Base-by-base conservation (phyloP, 1,140 invertebrate species). In the Apolygus lucorum region DNA sequence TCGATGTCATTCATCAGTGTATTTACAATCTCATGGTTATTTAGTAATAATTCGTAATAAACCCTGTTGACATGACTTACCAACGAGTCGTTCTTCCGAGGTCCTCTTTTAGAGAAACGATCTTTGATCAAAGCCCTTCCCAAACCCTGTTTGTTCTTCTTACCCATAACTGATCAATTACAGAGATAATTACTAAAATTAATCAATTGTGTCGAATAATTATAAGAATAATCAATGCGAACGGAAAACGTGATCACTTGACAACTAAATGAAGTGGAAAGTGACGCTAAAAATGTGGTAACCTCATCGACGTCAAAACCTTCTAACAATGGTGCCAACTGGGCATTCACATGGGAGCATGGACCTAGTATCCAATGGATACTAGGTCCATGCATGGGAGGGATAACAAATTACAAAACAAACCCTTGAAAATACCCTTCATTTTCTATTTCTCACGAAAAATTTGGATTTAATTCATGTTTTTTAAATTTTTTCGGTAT, bases 121-220 rank as follows among this genome's bases (percentile, higher is more conserved):
- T 91, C 87, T 76, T 86, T 90, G 28, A 93, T 90, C 52, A 93
- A 79, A 0, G 87, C 79, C 72, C 87, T 83, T 0, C 91, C 91
- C 59, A 93, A 80, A 27, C 76, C 77, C 67, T 66, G 64, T 76
- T 85, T 84, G 74, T 82, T 83, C 77, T 87, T 87, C 78, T 87
- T 88, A 26, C 84, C 84, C 87, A 88, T 89, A 49, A 49, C 8
- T 49, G 17, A 49, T 17, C 34, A 8, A 8, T 8, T 49, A 49
- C 34, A 49, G 17, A 17, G 34, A 8, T 17, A 49, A 17, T 11
- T 11, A 17, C 17, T 8, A 11, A 8, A 49, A 49, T 17, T 49
- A 49, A 17, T 49, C 17, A 49, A 49, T 49, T 11, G 17, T 11
- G 17, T 49, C 34, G 17, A 49, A 49, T 17, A 8, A 49, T 8